Conservation (phyloP, 2,888 invertebrate species). For the Drosophila mercatorum region DNA sequence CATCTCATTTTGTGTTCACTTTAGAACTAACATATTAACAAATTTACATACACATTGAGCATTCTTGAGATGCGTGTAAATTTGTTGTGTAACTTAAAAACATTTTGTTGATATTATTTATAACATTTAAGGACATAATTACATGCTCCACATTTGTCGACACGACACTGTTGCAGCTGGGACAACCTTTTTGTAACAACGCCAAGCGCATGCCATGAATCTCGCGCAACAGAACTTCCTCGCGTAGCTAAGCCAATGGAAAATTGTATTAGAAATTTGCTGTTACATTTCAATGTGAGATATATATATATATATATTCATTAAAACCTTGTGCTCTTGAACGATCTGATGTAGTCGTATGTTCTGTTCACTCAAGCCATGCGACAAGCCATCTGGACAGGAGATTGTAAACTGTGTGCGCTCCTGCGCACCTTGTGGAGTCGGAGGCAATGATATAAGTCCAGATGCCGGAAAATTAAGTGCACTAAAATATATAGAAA, state of each 20-base stretch:
- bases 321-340: slow-evolving; percentile 90
- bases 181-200: slow-evolving; percentile 87
- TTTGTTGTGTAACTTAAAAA: background rate
- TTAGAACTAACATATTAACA: background rate
- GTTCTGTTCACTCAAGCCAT: slow-evolving; percentile 85
- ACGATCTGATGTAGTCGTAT: slow-evolving; percentile 92
- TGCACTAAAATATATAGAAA: slow-evolving; percentile 55
- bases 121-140: slow-evolving; percentile 61
- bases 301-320: background rate
- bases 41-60: slow-evolving; percentile 11
- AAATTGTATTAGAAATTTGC: background rate
- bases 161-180: slow-evolving; percentile 87
- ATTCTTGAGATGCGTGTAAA: slow-evolving; percentile 4
- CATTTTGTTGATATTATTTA: background rate
- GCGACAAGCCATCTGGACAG: slow-evolving; percentile 84
- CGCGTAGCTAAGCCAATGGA: slow-evolving; percentile 87
- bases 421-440: slow-evolving; percentile 86
- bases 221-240: slow-evolving; percentile 91
- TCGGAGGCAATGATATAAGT: slow-evolving; percentile 85
- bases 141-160: slow-evolving; percentile 84
- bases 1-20: slow-evolving; percentile 39
- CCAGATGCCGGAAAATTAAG: slow-evolving; percentile 81
- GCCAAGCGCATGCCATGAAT: slow-evolving; percentile 91
- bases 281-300: background rate
- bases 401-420: slow-evolving; percentile 82